Evolutionary conservation across 2,888 invertebrate species (phyloP).

Genomic region (Amiota mariae): DNA sequence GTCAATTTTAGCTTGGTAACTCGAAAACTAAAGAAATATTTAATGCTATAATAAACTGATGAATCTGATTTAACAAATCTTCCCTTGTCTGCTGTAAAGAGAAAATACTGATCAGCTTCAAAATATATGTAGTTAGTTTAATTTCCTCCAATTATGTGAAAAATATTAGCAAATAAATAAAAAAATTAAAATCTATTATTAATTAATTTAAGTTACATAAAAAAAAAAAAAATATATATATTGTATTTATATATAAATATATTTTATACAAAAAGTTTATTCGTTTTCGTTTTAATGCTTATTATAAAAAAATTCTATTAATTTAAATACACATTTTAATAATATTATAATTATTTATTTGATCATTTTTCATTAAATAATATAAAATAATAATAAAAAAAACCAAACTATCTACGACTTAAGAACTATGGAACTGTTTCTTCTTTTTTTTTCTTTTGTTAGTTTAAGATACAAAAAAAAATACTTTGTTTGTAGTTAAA

Average conservation of each 20-base stretch:
- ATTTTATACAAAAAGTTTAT: constrained; percentile 22
- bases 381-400: constrained; percentile 35
- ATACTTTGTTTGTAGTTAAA: constrained; percentile 37
- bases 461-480: constrained; percentile 27
- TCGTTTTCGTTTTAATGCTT: constrained; percentile 12
- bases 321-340: constrained; percentile 38
- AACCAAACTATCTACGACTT: constrained; percentile 46
- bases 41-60: too few relatives aligned
- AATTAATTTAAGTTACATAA: not conserved
- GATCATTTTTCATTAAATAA: constrained; percentile 33
- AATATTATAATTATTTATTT: constrained; percentile 27
- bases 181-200: not conserved
- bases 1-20: too few relatives aligned
- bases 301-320: not conserved
- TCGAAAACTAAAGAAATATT: too few relatives aligned
- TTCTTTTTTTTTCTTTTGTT: constrained; percentile 26
- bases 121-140: not conserved
- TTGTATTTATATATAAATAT: not conserved
- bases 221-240: not conserved
- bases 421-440: constrained; percentile 34
- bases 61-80: too few relatives aligned
- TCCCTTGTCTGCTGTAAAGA: not conserved
- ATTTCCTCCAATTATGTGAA: not conserved
- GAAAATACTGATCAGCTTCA: too few relatives aligned
- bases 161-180: not conserved